A percentile compares a stretch with the other conserved stretches of the same genome.
Evolutionary conservation across 2,113 vertebrate genomes (phyloP).

Genomic region (Bos taurus): DNA sequence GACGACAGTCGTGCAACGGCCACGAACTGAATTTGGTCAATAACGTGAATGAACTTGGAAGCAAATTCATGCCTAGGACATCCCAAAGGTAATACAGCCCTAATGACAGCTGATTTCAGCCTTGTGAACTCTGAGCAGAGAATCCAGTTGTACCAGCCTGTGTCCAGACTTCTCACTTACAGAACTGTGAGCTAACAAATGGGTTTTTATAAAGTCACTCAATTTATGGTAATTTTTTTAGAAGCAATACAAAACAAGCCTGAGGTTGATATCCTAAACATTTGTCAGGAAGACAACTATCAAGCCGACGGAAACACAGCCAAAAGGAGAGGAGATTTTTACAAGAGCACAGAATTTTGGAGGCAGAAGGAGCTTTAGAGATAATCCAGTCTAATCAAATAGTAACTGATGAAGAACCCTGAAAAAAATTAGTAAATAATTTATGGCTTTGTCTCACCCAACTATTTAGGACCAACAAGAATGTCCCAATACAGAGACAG

Average conservation of each 20-base stretch:
- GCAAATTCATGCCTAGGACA: not conserved
- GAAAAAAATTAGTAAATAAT: slow-evolving; percentile 20
- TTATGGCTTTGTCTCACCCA: not conserved
- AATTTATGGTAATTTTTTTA: not conserved
- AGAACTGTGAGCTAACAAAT: not conserved
- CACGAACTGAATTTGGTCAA: not conserved
- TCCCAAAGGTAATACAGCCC: not conserved
- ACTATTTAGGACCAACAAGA: not conserved
- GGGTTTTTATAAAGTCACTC: not conserved
- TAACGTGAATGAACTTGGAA: not conserved
- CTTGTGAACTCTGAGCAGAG: not conserved
- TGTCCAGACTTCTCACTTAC: not conserved
- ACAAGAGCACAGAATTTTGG: not conserved
- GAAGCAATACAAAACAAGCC: not conserved
- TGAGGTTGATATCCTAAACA: not conserved
- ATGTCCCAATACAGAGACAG: not conserved
- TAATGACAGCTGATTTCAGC: not conserved
- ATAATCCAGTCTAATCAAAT: not conserved
- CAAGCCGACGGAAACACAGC: not conserved
- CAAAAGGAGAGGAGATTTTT: not conserved
- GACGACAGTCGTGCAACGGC: accelerated
- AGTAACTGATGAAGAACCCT: not conserved
- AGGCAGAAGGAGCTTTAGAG: not conserved
- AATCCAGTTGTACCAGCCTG: not conserved
- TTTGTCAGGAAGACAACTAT: not conserved